These are phyloP conservation scores for Acrobasis suavella DNA, from an alignment of 2,888 invertebrate species.

Conservation along the genomic window DNA sequence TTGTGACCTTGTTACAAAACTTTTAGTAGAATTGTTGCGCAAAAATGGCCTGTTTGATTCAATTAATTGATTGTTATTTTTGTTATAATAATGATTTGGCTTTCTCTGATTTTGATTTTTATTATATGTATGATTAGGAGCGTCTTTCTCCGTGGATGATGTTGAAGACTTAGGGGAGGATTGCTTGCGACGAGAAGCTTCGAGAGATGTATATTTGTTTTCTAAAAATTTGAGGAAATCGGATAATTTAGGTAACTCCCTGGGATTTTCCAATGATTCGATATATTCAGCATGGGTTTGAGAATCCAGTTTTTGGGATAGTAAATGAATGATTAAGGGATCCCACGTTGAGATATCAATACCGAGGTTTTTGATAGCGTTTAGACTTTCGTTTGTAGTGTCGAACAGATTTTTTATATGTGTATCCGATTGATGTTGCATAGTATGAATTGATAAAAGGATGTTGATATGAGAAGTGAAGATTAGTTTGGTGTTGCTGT, in stretches of 20 bases:
- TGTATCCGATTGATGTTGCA: not conserved
- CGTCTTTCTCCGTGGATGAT: too few species aligned
- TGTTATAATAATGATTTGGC: too few species aligned
- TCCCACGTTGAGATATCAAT: slow-evolving; percentile 20
- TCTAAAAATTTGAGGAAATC: too few species aligned
- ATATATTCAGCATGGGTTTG: slow-evolving; percentile 11
- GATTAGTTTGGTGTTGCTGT: slow-evolving; percentile 13
- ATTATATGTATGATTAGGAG: too few species aligned
- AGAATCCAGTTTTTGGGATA: not conserved
- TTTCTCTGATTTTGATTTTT: too few species aligned
- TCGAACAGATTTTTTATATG: not conserved
- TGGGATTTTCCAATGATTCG: slow-evolving; percentile 6
- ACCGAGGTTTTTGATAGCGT: slow-evolving; percentile 18
- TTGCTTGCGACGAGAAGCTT: not conserved
- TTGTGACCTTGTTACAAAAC: slow-evolving; percentile 6
- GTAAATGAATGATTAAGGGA: slow-evolving; percentile 16
- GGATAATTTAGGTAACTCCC: not conserved
- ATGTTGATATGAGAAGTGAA: slow-evolving; percentile 8
- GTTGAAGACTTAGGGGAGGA: not conserved
- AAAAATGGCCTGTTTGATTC: slow-evolving; percentile 6
- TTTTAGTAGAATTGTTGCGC: slow-evolving; percentile 1
- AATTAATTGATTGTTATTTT: not conserved
- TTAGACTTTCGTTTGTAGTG: not conserved
- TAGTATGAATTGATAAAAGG: not conserved
- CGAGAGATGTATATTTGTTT: not conserved